Evolutionary conservation across 2,797 vertebrate genomes (phyloP).

Genomic region (Spea hammondii): DNA sequence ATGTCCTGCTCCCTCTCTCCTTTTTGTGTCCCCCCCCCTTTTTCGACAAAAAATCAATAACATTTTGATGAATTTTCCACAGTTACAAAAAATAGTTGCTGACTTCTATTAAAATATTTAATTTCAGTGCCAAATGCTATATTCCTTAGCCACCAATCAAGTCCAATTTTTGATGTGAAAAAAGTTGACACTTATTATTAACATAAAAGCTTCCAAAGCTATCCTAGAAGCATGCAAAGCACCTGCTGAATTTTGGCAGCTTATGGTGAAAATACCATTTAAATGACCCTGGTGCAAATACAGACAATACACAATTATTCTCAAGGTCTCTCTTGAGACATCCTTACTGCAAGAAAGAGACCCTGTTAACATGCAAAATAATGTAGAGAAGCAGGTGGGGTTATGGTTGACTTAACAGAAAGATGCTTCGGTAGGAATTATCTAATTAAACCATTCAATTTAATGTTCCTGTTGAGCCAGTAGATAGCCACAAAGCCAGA

Average conservation of each 20-base stretch:
- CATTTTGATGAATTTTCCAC: too few species aligned
- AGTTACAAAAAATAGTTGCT: conserved; percentile 1
- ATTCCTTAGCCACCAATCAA: background rate
- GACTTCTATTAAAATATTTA: conserved; percentile 2
- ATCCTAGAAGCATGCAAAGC: conserved; percentile 35
- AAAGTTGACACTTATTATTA: conserved; percentile 36
- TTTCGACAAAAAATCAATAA: too few species aligned
- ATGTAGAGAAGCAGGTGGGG: conserved; percentile 62
- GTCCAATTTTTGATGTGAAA: conserved; percentile 21
- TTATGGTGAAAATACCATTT: conserved; percentile 24
- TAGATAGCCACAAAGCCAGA: conserved; percentile 55
- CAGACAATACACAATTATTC: conserved; percentile 42
- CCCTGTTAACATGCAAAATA: conserved; percentile 64
- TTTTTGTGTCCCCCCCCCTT: too few species aligned
- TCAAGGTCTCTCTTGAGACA: conserved; percentile 50
- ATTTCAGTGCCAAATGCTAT: too few species aligned
- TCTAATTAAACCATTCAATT: conserved; percentile 59
- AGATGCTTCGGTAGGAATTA: conserved; percentile 63
- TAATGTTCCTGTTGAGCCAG: background rate
- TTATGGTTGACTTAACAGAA: conserved; percentile 61
- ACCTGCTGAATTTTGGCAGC: conserved; percentile 44
- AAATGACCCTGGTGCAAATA: conserved; percentile 34
- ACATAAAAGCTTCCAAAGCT: conserved; percentile 35
- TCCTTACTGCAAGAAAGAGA: conserved; percentile 18
- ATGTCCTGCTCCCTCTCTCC: too few species aligned